These are phyloP conservation scores for Agelaius phoeniceus DNA, from an alignment of 2,113 vertebrate genomes.

Conservation along the genomic window DNA sequence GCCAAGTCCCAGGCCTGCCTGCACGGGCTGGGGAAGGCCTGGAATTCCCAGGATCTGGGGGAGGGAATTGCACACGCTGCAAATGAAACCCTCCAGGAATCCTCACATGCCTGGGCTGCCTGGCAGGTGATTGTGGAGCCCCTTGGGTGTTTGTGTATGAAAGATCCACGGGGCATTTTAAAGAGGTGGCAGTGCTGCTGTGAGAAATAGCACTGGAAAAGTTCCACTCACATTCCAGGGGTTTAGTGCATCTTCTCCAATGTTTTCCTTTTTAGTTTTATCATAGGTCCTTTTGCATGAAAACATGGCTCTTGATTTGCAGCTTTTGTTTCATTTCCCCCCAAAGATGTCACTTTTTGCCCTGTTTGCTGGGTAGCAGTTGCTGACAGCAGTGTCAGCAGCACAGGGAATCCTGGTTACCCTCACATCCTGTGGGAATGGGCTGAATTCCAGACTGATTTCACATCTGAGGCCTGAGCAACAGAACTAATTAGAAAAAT, in stretches of 20 bases:
- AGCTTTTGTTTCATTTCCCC: background rate
- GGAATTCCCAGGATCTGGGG: background rate
- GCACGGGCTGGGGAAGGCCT: background rate
- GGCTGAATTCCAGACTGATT: background rate
- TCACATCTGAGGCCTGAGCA: background rate
- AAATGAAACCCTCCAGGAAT: background rate
- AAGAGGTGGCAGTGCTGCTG: background rate
- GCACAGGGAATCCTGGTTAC: background rate
- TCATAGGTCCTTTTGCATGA: background rate
- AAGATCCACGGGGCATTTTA: background rate
- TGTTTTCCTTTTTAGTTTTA: background rate
- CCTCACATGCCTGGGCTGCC: background rate
- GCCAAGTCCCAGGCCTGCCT: background rate
- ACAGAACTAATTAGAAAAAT: background rate
- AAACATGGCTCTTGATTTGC: background rate
- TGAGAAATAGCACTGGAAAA: background rate
- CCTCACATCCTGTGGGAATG: rapidly evolving
- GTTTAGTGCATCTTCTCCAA: background rate
- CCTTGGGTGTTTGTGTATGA: background rate
- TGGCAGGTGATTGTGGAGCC: background rate
- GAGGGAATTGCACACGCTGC: background rate
- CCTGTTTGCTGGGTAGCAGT: background rate
- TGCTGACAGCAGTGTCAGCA: background rate
- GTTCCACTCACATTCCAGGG: background rate
- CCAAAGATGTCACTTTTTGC: background rate